Conservation (phyloP, 2,113 vertebrate species). For the Peromyscus polionotus region DNA sequence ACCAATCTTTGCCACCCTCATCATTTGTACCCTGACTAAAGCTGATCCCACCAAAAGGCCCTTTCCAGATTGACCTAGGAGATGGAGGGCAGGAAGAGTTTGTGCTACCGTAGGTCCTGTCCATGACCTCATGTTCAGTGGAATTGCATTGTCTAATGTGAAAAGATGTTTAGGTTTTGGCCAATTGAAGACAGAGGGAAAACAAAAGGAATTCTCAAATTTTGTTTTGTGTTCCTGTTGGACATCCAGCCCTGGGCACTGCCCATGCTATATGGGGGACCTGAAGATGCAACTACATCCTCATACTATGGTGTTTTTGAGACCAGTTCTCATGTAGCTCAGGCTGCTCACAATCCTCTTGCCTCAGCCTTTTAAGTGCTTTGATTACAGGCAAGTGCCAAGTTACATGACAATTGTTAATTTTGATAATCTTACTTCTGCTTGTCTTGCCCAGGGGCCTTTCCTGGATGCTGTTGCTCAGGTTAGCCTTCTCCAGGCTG, state of each 20-base stretch:
- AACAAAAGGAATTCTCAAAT: not conserved
- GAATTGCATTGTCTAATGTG: not conserved
- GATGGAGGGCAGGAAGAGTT: not conserved
- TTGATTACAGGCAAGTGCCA: too few species aligned
- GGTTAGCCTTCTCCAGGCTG: not conserved
- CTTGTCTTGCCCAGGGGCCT: not conserved
- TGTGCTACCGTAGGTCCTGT: not conserved
- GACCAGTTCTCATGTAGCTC: not conserved
- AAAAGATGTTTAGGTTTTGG: conserved; percentile 28
- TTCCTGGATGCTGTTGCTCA: not conserved
- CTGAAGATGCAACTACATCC: too few species aligned
- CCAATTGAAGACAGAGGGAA: not conserved
- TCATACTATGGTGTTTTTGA: not conserved
- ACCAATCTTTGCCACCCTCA: not conserved
- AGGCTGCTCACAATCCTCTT: not conserved
- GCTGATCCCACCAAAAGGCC: fast-evolving
- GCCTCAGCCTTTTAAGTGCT: not conserved
- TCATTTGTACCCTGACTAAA: not conserved
- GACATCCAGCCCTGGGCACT: not conserved
- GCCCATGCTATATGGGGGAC: not conserved
- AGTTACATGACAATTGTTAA: not conserved
- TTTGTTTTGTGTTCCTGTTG: not conserved
- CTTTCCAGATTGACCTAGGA: not conserved
- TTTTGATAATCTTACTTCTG: not conserved
- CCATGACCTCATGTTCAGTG: not conserved